phyloP scores from a whole-genome alignment of 2,888 invertebrate genomes.

The Cantharis rufa region DNA sequence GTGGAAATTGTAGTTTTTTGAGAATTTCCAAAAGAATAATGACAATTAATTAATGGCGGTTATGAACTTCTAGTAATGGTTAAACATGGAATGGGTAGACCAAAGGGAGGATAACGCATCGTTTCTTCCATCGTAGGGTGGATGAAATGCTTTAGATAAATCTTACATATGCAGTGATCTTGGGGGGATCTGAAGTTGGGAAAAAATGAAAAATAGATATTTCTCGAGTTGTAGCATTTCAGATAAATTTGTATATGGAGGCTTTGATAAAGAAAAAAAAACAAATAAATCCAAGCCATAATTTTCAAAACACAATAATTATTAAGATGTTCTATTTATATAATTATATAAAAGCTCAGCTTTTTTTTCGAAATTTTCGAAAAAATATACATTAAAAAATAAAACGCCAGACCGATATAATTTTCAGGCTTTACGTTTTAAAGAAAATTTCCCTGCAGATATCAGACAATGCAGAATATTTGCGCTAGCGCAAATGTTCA shows the following conservation, averaged over 20 bases:
- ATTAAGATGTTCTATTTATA: no score
- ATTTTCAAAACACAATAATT: no score
- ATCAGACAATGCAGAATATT: background rate
- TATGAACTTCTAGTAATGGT: background rate
- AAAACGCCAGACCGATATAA: background rate
- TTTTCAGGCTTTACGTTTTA: background rate
- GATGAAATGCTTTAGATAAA: background rate
- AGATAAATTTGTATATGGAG: background rate
- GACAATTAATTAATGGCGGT: background rate
- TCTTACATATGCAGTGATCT: background rate
- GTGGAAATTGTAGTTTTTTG: background rate
- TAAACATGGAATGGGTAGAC: no score
- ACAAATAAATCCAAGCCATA: no score
- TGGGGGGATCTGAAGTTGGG: background rate
- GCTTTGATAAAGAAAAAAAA: background rate
- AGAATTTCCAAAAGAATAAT: background rate
- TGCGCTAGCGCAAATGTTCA: background rate
- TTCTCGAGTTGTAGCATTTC: background rate
- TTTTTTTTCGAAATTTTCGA: no score
- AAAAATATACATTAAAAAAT: background rate
- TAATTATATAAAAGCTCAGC: no score
- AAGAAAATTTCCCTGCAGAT: background rate
- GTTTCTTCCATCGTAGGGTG: background rate
- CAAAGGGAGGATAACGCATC: background rate
- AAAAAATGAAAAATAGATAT: background rate